Percentiles rank a stretch among this genome's conserved stretches.
Evolutionary conservation across 2,797 vertebrate species (phyloP).

Genomic region (Psittacula echo): DNA sequence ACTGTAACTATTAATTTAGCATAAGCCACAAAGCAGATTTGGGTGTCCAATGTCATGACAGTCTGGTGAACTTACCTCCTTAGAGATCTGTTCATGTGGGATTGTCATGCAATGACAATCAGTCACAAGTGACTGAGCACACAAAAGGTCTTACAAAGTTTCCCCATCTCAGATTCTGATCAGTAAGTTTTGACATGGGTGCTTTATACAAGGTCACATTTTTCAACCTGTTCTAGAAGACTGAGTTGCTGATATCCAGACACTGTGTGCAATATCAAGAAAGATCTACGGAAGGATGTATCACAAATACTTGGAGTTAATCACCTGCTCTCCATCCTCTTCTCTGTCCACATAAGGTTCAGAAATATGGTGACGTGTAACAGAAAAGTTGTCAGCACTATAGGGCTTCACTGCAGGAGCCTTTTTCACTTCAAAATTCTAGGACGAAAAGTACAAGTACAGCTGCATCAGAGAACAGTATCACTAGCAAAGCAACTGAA

Average conservation of each 20-base stretch:
- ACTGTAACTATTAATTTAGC: not conserved
- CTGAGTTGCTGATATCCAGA: not conserved
- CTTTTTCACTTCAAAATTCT: constrained; percentile 81
- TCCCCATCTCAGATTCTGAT: not conserved
- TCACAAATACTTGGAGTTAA: not conserved
- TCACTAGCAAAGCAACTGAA: not conserved
- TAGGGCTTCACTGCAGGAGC: constrained; percentile 69
- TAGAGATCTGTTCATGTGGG: not conserved
- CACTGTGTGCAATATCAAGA: not conserved
- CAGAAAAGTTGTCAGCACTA: constrained; percentile 77
- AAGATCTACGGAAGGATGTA: not conserved
- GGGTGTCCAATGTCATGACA: not conserved
- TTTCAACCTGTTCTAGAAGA: not conserved
- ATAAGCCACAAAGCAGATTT: not conserved
- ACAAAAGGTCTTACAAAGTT: not conserved
- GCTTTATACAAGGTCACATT: not conserved
- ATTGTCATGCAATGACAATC: no score
- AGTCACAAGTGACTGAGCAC: fast-evolving
- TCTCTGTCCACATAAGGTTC: constrained; percentile 81
- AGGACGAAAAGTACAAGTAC: constrained; percentile 19
- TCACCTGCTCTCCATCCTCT: constrained; percentile 81
- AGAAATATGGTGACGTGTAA: constrained; percentile 84
- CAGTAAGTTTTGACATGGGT: not conserved
- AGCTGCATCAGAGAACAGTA: not conserved
- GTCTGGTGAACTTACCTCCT: not conserved